Evolutionary conservation across 1,140 invertebrate species (phyloP), one percentile per base, ranked within the genome.

Genomic region (Drosophila erecta): DNA sequence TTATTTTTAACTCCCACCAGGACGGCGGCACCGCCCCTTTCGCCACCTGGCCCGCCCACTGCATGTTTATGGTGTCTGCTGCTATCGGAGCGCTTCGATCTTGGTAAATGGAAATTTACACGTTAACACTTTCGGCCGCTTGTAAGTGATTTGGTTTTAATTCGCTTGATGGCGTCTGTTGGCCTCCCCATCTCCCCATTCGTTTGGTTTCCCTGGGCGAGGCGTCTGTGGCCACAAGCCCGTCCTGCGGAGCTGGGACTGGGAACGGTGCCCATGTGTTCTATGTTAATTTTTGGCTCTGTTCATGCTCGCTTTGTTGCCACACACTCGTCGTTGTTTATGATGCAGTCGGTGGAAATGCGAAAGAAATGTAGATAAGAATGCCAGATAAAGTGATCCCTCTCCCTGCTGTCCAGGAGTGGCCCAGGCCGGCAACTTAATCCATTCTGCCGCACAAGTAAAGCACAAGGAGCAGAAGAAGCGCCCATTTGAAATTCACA

Each of bases 121-220:
- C 83, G 83, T 87, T 87, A 87, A 87, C 83, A 87, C 84, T 87
- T 87, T 87, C 89, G 81, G 83, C 83, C 83, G 84, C 84, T 87
- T 89, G 83, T 87, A 87, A 87, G 84, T 87, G 83, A 87, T 87
- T 87, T 87, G 83, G 83, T 89, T 87, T 87, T 87, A 87, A 87
- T 87, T 87, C 83, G 83, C 83, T 89, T 89, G 79, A 89, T 87
- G 84, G 83, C 83, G 84, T 89, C 84, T 76, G 66, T 73, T 81
- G 81, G 72, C 76, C 64, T 47, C 17, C 38, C 50, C 30, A 30
- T 17, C 17, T 17, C 17, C 17, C 17, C 17, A 17, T n/a, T n/a
- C n/a, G n/a, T n/a, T 20, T 20, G 38, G 2, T 35, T n/a, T 4
- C n/a, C 37, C 59, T 60, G 67, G 40, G 53, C 80, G 66, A 79